These are phyloP conservation scores for Nesidiocoris tenuis DNA, from an alignment of 2,888 invertebrate genomes.

Conservation along the genomic window DNA sequence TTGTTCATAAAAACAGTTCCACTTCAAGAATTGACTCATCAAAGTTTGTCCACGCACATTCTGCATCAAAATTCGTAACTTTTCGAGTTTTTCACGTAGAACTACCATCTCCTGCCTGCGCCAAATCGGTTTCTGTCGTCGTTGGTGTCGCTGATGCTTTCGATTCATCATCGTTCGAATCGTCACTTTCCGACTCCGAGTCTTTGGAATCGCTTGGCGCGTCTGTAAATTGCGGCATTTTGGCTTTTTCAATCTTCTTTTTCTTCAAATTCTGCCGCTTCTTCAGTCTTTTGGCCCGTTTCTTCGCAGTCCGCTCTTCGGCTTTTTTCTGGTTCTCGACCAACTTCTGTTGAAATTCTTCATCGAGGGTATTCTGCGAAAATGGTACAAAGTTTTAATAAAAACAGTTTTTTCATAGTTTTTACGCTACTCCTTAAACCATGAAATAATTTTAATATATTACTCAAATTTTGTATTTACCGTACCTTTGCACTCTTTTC, in stretches of 20 bases:
- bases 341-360: slow-evolving; percentile 76
- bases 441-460: too few species aligned
- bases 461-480: slow-evolving; percentile 2
- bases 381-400: not conserved
- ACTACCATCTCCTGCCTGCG: too few species aligned
- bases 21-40: too few species aligned
- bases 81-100: too few species aligned
- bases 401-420: too few species aligned
- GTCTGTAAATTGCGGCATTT: slow-evolving; percentile 25
- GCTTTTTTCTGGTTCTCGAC: slow-evolving; percentile 70
- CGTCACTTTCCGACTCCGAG: slow-evolving; percentile 8
- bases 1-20: too few species aligned
- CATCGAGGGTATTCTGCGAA: slow-evolving; percentile 61
- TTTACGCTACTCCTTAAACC: too few species aligned
- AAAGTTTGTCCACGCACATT: too few species aligned
- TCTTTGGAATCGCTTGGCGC: slow-evolving; percentile 4
- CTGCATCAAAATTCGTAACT: too few species aligned
- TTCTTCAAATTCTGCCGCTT: slow-evolving; percentile 64
- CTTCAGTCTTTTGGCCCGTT: slow-evolving; percentile 82
- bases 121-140: too few species aligned
- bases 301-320: slow-evolving; percentile 85
- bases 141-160: too few species aligned
- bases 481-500: slow-evolving; percentile 79
- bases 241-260: slow-evolving; percentile 37
- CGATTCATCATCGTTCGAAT: too few species aligned